Base-by-base conservation (phyloP, 2,888 invertebrate genomes). In the Aspidiotus destructor region DNA sequence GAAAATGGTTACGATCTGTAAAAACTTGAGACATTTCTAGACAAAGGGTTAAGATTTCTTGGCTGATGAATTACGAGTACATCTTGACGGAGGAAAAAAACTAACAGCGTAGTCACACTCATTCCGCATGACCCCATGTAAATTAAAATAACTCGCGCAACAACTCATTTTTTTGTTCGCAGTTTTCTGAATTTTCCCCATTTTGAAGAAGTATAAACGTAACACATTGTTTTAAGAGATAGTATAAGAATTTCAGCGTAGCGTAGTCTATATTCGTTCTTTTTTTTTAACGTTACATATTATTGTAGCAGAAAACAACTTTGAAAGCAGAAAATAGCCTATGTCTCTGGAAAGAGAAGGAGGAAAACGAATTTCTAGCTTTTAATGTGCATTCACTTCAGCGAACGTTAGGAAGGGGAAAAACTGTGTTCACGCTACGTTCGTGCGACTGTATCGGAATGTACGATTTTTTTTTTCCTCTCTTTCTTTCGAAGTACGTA, bases 341-440 rank as follows among this genome's bases (percentile, higher is more conserved):
- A 48, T 16, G 53, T 62, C 62, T 16, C 40, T 40, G 42, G 5
- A 53, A 15, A 44, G 53, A 40, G n/a, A n/a, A n/a, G 62, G 48
- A 41, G 28, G 28, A 28, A 28, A 42, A 48, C 16, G 48, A 62
- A 62, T 62, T 62, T 62, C 53, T 53, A 62, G 62, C 62, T 62
- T 62, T 62, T 62, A 62, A 62, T 62, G 62, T 62, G 62, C 62
- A 62, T 62, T 53, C 62, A 62, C 53, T 62, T 62, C 62, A 62
- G 40, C 62, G 62, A 62, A 62, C 52, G 48, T 48, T 48, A n/a
- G 48, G n/a, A 52, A 62, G 41, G 52, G 53, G 52, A 41, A 15
- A 40, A 62, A 62, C 28, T 62, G 48, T 52, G 41, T 52, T 10
- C 16, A 57, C 16, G 16, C 16, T n/a, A 17, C 11, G 16, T 17